Evolutionary conservation across 2,888 invertebrate genomes (phyloP).

Genomic region (Parnassius mnemosyne): DNA sequence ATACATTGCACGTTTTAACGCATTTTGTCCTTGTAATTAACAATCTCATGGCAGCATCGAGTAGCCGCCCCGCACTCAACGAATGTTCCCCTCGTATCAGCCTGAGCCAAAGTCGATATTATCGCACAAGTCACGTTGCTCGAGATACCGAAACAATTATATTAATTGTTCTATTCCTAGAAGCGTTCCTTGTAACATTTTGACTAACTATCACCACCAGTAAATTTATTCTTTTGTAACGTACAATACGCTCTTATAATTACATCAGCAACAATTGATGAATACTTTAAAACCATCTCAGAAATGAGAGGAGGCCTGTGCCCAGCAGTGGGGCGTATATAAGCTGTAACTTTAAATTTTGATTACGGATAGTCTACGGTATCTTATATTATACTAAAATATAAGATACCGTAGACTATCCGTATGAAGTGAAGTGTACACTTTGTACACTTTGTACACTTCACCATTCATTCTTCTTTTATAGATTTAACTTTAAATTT

Average conservation of each 20-base stretch:
- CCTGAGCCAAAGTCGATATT: constrained; percentile 28
- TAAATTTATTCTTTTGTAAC: constrained; percentile 17
- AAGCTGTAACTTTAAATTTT: too few relatives aligned
- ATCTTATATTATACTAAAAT: too few relatives aligned
- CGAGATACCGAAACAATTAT: constrained; percentile 27
- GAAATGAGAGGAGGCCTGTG: too few relatives aligned
- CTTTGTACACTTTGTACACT: too few relatives aligned
- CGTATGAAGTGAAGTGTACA: too few relatives aligned
- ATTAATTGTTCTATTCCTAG: constrained; percentile 25
- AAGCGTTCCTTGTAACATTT: constrained; percentile 17
- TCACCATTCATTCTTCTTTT: too few relatives aligned
- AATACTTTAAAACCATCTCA: too few relatives aligned
- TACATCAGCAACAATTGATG: not conserved
- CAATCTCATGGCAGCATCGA: constrained; percentile 2
- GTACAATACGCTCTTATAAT: constrained; percentile 13
- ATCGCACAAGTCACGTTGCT: constrained; percentile 25
- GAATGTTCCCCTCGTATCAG: constrained; percentile 30
- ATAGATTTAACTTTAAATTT: too few relatives aligned
- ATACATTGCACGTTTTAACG: too few relatives aligned
- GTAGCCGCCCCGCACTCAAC: constrained; percentile 18
- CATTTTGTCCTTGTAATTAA: constrained; percentile 15
- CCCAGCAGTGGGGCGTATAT: too few relatives aligned
- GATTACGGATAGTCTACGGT: too few relatives aligned
- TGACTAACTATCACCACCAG: constrained; percentile 15
- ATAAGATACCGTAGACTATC: too few relatives aligned